phyloP scores from a whole-genome alignment of 2,888 invertebrate genomes.

The Lymantria dispar region DNA sequence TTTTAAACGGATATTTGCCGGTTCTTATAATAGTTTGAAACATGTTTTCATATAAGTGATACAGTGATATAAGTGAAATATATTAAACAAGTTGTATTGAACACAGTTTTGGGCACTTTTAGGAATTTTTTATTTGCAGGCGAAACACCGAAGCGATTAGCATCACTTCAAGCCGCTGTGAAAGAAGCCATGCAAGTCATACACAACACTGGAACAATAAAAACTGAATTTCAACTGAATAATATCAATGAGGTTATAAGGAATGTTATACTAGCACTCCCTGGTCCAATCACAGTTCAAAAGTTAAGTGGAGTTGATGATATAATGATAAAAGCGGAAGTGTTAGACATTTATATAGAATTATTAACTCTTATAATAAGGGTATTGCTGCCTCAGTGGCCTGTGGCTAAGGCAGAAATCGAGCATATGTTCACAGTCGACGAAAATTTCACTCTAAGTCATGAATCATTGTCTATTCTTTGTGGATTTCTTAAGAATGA shows the following conservation, averaged over 20 bases:
- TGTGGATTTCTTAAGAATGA: conserved; percentile 73
- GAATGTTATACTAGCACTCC: conserved; percentile 50
- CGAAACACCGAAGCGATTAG: conserved; percentile 15
- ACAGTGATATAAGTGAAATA: conserved; percentile 22
- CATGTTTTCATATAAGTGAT: background rate
- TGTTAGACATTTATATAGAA: conserved; percentile 70
- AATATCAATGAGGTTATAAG: conserved; percentile 36
- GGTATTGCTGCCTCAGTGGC: conserved; percentile 83
- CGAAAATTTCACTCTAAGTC: conserved; percentile 68
- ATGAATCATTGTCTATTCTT: conserved; percentile 72
- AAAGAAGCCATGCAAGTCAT: conserved; percentile 53
- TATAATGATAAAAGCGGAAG: conserved; percentile 41
- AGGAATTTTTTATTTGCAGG: conserved; percentile 69
- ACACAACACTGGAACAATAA: conserved; percentile 47
- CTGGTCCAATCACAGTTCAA: conserved; percentile 85
- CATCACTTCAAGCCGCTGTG: conserved; percentile 41
- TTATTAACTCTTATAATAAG: conserved; percentile 74
- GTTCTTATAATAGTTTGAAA: too few relatives aligned
- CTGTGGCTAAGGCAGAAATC: conserved; percentile 68
- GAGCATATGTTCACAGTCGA: conserved; percentile 78
- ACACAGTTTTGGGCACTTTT: conserved; percentile 75
- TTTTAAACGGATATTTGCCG: background rate
- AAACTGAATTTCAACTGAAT: conserved; percentile 50
- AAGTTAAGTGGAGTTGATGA: conserved; percentile 82
- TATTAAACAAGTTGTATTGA: conserved; percentile 25